These are phyloP conservation scores for Meta bourneti DNA, from an alignment of 2,888 invertebrate genomes.

Conservation along the genomic window DNA sequence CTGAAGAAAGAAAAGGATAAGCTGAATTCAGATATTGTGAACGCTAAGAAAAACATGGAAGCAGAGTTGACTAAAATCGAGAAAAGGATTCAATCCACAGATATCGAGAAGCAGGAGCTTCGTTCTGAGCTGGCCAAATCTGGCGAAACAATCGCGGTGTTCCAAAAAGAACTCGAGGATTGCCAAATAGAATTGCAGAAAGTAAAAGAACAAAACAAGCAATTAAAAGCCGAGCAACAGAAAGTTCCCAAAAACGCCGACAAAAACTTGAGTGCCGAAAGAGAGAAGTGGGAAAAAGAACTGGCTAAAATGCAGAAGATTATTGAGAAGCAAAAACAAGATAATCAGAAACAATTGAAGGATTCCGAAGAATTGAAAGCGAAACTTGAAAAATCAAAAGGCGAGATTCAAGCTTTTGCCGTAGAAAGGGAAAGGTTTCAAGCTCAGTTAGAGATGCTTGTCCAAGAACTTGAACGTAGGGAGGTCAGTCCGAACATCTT, in stretches of 20 bases:
- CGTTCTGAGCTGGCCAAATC: conserved; percentile 78
- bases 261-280: conserved; percentile 52
- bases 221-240: conserved; percentile 64
- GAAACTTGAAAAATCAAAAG: conserved; percentile 85
- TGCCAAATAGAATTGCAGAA: conserved; percentile 85
- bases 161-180: conserved; percentile 77
- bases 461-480: conserved; percentile 94
- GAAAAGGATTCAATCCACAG: conserved; percentile 70
- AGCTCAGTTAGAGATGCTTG: conserved; percentile 94
- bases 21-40: conserved; percentile 42
- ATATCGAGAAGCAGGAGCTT: conserved; percentile 78
- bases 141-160: conserved; percentile 77
- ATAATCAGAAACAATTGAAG: conserved; percentile 66
- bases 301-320: conserved; percentile 51
- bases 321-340: conserved; percentile 72
- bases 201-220: conserved; percentile 86
- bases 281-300: conserved; percentile 67
- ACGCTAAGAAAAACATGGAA: conserved; percentile 60
- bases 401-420: conserved; percentile 88
- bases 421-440: conserved; percentile 94
- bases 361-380: conserved; percentile 78
- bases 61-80: conserved; percentile 61
- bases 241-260: conserved; percentile 58
- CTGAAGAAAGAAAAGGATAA: conserved; percentile 67
- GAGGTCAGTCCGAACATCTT: conserved; percentile 85